Evolutionary conservation across 2,888 invertebrate species (phyloP), one percentile per base, ranked within the genome.

Genomic region (Ecliptopera silaceata): DNA sequence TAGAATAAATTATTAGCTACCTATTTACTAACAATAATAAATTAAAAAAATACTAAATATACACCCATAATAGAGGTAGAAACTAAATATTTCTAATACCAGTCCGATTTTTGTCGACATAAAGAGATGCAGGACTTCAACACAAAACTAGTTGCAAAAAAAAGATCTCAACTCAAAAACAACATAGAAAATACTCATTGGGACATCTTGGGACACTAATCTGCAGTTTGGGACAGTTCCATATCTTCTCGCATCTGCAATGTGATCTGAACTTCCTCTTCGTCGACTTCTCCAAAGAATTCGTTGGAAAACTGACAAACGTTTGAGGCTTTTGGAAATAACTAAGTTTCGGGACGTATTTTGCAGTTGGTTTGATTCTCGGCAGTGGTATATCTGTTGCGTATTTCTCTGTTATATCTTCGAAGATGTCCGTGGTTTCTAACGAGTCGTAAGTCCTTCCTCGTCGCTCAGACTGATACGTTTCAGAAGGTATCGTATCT

Each of bases 191-290:
- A 56, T 86, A 86, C 41, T 91, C 92, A 8, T 86, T 73, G 0
- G 92, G 92, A 68, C 92, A 92, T 34, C 92, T 69, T 1, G 88
- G 86, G 13, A 91, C 87, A 1, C 84, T 79, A 4, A 92, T 88
- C 65, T 92, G 92, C 12, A 92, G 59, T 52, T 89, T 91, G 0
- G 86, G 86, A 65, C 92, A 92, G 61, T 92, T 91, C 79, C 85
- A 88, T 17, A 92, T 91, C 61, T 81, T 89, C 53, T 85, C 88
- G 54, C 92, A 92, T 0, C 88, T 69, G 56, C 92, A 92, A n/a
- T 75, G 73, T 0, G 90, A 90, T 39, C 74, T 71, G 56, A 84
- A 92, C 45, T 68, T 75, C 55, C 88, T 79, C 42, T 77, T 83
- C 0, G 77, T 74, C 0, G 69, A 46, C 11, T 69, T 71, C 1